phyloP scores from a whole-genome alignment of 2,113 vertebrate species.

The Ptychochromis oligacanthus region DNA sequence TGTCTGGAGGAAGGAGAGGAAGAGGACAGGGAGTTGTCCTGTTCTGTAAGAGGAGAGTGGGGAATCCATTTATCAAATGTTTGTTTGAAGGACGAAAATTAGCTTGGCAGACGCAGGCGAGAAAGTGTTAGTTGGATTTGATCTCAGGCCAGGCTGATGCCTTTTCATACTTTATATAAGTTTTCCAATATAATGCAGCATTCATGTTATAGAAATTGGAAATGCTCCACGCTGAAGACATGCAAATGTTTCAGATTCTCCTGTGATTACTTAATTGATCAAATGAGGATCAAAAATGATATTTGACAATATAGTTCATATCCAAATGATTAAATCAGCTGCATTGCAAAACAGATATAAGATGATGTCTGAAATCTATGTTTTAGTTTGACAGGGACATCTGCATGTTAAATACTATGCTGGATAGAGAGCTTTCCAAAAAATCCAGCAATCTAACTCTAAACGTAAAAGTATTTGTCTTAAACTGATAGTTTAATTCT shows the following conservation, averaged over 20 bases:
- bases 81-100: conserved; percentile 39
- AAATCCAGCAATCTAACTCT: neutral
- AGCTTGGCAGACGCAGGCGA: conserved; percentile 18
- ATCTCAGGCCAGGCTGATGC: neutral
- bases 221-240: neutral
- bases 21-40: conserved; percentile 24
- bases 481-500: neutral
- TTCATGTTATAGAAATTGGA: neutral
- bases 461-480: neutral
- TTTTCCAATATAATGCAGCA: neutral
- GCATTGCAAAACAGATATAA: neutral
- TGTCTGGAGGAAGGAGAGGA: conserved; percentile 35
- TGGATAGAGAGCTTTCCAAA: neutral
- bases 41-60: conserved; percentile 30
- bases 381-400: neutral
- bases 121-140: conserved; percentile 12
- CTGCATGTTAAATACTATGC: neutral
- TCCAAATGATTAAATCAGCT: neutral
- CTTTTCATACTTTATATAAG: neutral
- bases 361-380: neutral
- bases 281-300: neutral
- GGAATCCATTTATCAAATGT: conserved; percentile 57
- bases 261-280: neutral
- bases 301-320: neutral
- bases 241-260: neutral